phyloP scores from a whole-genome alignment of 2,113 vertebrate genomes.

The Cyprinodon tularosa region DNA sequence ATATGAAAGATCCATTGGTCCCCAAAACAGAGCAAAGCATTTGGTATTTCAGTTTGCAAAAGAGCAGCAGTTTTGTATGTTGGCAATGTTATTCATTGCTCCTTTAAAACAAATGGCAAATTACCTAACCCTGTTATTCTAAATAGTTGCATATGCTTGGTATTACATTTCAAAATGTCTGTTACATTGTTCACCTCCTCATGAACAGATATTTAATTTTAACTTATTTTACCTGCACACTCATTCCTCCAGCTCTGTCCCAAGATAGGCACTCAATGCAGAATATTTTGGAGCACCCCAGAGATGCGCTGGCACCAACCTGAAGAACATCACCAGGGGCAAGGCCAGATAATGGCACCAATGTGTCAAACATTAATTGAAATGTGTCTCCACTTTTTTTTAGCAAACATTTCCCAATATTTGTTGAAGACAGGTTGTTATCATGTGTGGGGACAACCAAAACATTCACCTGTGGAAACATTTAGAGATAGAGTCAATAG shows the following conservation, averaged over 20 bases:
- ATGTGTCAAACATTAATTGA: constrained; percentile 31
- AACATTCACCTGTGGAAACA: constrained; percentile 61
- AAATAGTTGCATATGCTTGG: too few species aligned
- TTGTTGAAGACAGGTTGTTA: constrained; percentile 45
- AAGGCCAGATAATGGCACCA: not conserved
- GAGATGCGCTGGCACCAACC: constrained; percentile 34
- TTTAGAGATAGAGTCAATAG: not conserved
- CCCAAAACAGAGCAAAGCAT: too few species aligned
- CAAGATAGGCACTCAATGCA: constrained; percentile 71
- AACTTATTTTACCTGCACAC: constrained; percentile 42
- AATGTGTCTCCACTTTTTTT: constrained; percentile 51
- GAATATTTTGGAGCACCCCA: constrained; percentile 64
- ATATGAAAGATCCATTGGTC: not conserved
- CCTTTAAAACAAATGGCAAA: too few species aligned
- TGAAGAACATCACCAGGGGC: constrained; percentile 61
- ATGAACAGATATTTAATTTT: not conserved
- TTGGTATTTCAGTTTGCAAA: too few species aligned
- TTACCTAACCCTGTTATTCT: too few species aligned
- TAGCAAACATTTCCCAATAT: constrained; percentile 49
- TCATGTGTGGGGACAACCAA: constrained; percentile 67
- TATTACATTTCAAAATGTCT: too few species aligned
- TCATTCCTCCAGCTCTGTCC: constrained; percentile 41
- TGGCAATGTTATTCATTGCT: too few species aligned
- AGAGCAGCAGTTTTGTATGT: too few species aligned
- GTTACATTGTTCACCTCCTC: not conserved